Base-by-base conservation (phyloP, 2,797 vertebrate species). In the Morus bassanus region DNA sequence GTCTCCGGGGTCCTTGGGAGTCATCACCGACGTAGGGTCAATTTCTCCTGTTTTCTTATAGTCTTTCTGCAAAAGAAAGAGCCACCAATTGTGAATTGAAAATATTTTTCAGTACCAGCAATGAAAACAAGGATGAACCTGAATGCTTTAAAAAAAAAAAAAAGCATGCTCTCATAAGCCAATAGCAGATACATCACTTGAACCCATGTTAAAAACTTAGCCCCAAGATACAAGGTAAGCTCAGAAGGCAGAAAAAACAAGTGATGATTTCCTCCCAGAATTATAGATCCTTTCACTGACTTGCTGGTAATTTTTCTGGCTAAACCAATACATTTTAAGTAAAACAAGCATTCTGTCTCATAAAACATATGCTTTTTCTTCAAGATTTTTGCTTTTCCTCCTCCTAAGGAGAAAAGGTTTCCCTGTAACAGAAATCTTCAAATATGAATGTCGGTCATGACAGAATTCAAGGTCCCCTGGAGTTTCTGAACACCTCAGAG, bases 1-100 rank as follows among this genome's bases (percentile, higher is more conserved):
- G 98, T 99, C 99, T 95, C 98, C 99, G 9, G 98, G 98, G 37
- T 98, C 98, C 96, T 98, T 98, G 64, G 98, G 95, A 97, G 94
- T 98, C 98, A 97, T 96, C 39, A 98, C 95, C 14, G 98, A 97
- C 2, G 98, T 98, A 67, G 99, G 98, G 91, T 99, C 99, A 30
- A 98, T 97, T 96, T 99, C 99, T 92, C 96, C 98, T 60, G 97
- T 76, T 89, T 97, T 95, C 46, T 96, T 97, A 51, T 97, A 97
- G 61, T 99, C 98, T 90, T 95, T 97, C 99, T 99, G 95, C 63
- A 96, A 92, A 70, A 91, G 50, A 50, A 51, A 7, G 3, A 65
- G 25, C 2, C 76, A 51, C 17, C 13, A 9, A 25, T 54, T 61
- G 48, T 31, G n/a, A 93, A 10, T 72, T 43, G 43, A 43, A 43